These are phyloP conservation scores for Aurelia sp. DNA, from an alignment of 30 jellyfish, hydroid and myxozoan genomes.

Conservation along the genomic window DNA sequence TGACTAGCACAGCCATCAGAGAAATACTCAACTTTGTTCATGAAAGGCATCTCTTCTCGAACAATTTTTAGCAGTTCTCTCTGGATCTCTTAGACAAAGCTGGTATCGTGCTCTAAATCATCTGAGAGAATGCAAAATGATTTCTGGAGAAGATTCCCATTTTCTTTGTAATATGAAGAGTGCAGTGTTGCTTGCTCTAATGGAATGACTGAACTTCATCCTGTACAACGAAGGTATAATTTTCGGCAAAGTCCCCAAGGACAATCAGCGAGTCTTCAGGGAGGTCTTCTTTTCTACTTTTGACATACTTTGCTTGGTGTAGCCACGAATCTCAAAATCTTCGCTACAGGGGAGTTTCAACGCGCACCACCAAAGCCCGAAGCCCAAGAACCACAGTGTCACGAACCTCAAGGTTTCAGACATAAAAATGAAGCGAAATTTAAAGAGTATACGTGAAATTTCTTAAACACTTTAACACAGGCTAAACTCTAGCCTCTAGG, in stretches of 20 bases:
- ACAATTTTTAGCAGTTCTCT: not conserved
- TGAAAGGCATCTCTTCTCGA: constrained; percentile 7
- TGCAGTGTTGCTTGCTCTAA: constrained; percentile 56
- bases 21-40: constrained; percentile 29
- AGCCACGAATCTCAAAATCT: no score
- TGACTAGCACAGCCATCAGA: constrained; percentile 72
- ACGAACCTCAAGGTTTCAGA: no score
- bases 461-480: no score
- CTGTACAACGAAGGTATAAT: constrained; percentile 55
- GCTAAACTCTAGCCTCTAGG: not conserved
- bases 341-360: no score
- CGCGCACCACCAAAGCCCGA: no score
- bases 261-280: not conserved
- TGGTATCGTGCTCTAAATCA: constrained; percentile 61
- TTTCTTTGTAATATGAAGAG: constrained; percentile 39
- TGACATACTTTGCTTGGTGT: constrained; percentile 45
- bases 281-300: constrained; percentile 39
- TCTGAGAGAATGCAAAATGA: not conserved
- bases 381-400: no score
- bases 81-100: constrained; percentile 27
- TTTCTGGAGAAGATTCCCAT: constrained; percentile 1
- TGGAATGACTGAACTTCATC: constrained; percentile 70
- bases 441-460: no score
- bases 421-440: no score
- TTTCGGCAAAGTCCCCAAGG: constrained; percentile 71